phyloP scores from a whole-genome alignment of 2,888 invertebrate genomes.

The Suillia variegata region DNA sequence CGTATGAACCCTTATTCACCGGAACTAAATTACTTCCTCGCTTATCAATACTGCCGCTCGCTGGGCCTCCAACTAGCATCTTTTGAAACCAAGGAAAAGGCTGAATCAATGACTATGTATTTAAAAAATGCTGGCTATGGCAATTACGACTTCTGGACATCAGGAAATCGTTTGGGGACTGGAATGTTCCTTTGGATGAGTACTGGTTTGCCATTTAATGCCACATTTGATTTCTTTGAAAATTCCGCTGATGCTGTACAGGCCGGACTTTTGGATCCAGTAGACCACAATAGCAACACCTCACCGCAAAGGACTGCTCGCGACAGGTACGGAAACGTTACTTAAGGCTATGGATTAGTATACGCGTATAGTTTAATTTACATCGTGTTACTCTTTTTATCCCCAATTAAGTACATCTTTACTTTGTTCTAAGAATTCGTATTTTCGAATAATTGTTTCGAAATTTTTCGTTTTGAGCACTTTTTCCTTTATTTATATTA shows the following conservation, averaged over 20 bases:
- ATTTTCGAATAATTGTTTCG: too few species aligned
- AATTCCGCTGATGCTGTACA: constrained; percentile 64
- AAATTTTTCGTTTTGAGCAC: too few species aligned
- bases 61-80: constrained; percentile 83
- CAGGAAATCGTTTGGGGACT: constrained; percentile 84
- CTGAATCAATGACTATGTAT: constrained; percentile 82
- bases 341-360: too few species aligned
- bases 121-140: constrained; percentile 83
- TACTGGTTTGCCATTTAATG: constrained; percentile 84
- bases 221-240: constrained; percentile 84
- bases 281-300: constrained; percentile 74
- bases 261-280: constrained; percentile 63
- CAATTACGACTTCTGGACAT: constrained; percentile 87
- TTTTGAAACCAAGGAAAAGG: constrained; percentile 85
- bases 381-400: too few species aligned
- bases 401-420: too few species aligned
- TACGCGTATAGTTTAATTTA: too few species aligned
- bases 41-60: constrained; percentile 87
- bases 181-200: constrained; percentile 92
- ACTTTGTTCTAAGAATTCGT: too few species aligned
- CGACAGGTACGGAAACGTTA: constrained; percentile 66
- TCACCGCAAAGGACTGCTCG: constrained; percentile 79
- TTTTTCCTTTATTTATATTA: too few species aligned
- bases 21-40: constrained; percentile 83
- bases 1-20: constrained; percentile 87